phyloP scores from a whole-genome alignment of 1,140 invertebrate species.

The Caenorhabditis brenneri region DNA sequence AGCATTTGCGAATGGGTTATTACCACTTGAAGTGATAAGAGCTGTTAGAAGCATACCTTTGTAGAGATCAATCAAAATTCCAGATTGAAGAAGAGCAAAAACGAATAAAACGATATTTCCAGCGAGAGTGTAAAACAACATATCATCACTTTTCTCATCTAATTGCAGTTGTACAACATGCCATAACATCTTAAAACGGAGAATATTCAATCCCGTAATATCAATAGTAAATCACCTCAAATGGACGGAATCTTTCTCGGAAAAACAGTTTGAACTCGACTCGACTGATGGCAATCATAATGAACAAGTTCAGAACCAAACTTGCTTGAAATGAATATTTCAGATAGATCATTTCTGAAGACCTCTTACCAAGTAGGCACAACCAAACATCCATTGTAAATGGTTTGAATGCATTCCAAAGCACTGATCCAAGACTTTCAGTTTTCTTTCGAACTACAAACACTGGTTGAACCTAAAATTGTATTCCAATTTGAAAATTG shows the following conservation, averaged over 20 bases:
- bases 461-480: constrained; percentile 45
- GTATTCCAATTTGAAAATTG: background rate
- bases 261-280: background rate
- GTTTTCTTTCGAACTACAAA: constrained; percentile 32
- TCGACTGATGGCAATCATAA: constrained; percentile 20
- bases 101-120: constrained; percentile 43
- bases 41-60: constrained; percentile 33
- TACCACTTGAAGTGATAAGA: constrained; percentile 6
- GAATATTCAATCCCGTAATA: no score
- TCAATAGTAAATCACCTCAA: background rate
- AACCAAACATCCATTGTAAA: constrained; percentile 44
- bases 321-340: background rate
- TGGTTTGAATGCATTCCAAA: constrained; percentile 51
- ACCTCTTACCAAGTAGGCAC: background rate
- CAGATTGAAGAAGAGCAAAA: constrained; percentile 46
- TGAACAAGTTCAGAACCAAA: background rate
- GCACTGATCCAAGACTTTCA: constrained; percentile 36
- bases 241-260: background rate
- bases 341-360: background rate
- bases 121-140: constrained; percentile 10
- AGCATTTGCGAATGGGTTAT: constrained; percentile 34
- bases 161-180: constrained; percentile 39
- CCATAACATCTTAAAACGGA: constrained; percentile 41
- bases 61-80: constrained; percentile 37
- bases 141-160: constrained; percentile 48